Base-by-base conservation (phyloP, 2,888 invertebrate species). In the Clusia tigrina region DNA sequence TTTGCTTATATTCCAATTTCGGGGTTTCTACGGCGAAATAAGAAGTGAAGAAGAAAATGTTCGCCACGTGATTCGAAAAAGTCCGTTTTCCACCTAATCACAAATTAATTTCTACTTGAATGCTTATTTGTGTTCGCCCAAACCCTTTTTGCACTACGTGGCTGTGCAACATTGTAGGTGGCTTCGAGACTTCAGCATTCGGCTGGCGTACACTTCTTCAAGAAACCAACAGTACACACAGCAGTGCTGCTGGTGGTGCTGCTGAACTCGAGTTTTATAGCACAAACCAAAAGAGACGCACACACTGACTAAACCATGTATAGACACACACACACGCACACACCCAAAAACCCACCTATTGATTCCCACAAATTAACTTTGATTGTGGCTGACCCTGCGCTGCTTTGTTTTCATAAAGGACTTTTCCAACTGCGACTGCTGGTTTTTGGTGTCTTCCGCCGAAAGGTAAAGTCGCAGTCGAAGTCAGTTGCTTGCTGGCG, bases 351-450 rank as follows among this genome's bases (percentile, higher is more conserved):
- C 32, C 32, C 32, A 32, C 6, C 32, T 32, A 42, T 42, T 17
- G 42, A 42, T 42, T 18, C 5, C 48, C 2, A 20, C 48, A 48
- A 48, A 48, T 48, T 48, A 48, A 48, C 12, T 42, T 42, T 42
- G n/a, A 3, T n/a, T 42, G 42, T n/a, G 42, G n/a, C 42, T 42
- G 6, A n/a, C 12, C 42, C 12, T 42, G 6, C n/a, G n/a, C n/a
- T 10, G 9, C 15, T 42, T 6, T 42, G 42, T 42, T 32, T 5
- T 32, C 12, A 12, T 5, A 9, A 12, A 12, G 32, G 12, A 5
- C 32, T 32, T 32, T 32, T 32, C 32, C 32, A 32, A 32, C 6
- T 42, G 42, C n/a, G 9, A 15, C n/a, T 42, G 42, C 42, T 42
- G 42, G n/a, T 6, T n/a, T 3, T n/a, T 42, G 9, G 15, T 42